Percentiles rank a stretch among this genome's conserved stretches.
These are phyloP conservation scores for Trypoxylon attenuatum DNA, from an alignment of 2,888 invertebrate species.

Conservation along the genomic window DNA sequence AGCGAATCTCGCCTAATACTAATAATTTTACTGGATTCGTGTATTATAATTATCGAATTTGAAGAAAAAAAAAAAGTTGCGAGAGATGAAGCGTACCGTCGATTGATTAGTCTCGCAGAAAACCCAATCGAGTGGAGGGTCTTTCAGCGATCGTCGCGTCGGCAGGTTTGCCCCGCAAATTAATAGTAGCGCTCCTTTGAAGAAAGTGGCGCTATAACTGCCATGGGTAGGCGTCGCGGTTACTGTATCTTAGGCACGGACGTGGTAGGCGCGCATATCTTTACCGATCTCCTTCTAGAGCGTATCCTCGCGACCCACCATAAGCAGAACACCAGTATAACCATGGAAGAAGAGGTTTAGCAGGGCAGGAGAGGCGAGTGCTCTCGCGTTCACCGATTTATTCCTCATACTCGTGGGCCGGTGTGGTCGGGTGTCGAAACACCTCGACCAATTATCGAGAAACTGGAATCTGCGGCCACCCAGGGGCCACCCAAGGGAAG, in stretches of 20 bases:
- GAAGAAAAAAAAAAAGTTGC: too few species aligned
- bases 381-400: constrained; percentile 48
- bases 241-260: constrained; percentile 60
- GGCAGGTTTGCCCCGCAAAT: constrained; percentile 36
- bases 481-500: constrained; percentile 57
- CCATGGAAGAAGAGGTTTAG: background rate
- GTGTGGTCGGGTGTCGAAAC: constrained; percentile 74
- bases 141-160: too few species aligned
- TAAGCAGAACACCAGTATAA: constrained; percentile 9
- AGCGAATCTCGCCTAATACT: background rate
- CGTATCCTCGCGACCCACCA: constrained; percentile 4
- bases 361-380: constrained; percentile 1
- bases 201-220: constrained; percentile 49
- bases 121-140: too few species aligned
- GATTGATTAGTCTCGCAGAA: too few species aligned
- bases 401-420: constrained; percentile 53
- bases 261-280: constrained; percentile 61
- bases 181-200: constrained; percentile 40
- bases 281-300: constrained; percentile 11
- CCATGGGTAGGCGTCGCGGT: constrained; percentile 64
- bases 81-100: too few species aligned
- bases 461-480: constrained; percentile 73
- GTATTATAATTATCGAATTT: too few species aligned
- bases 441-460: constrained; percentile 75
- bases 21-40: too few species aligned